Conservation (phyloP, 1,140 invertebrate genomes). For the Acromyrmex heyeri region DNA sequence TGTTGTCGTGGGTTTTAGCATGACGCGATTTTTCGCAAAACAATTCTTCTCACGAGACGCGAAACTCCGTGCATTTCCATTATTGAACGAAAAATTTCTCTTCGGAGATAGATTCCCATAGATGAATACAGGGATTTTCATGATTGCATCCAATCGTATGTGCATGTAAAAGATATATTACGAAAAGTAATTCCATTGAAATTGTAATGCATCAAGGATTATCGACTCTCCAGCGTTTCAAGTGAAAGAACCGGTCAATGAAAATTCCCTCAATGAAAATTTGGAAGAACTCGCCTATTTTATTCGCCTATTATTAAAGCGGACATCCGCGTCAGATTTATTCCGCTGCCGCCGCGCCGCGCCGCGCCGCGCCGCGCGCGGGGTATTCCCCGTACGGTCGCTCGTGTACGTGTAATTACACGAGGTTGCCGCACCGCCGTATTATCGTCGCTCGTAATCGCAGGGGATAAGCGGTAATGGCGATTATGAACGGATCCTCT, state of each 20-base stretch:
- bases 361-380: not conserved
- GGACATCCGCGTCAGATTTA: constrained; percentile 40
- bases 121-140: too few relatives aligned
- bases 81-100: constrained; percentile 2
- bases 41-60: not conserved
- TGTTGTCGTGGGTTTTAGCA: not conserved
- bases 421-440: not conserved
- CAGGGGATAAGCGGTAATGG: constrained; percentile 61
- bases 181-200: not conserved
- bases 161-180: constrained; percentile 7
- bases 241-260: not conserved
- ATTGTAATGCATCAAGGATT: not conserved
- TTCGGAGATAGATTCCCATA: not conserved
- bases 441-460: constrained; percentile 71
- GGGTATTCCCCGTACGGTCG: constrained; percentile 42
- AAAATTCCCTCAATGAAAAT: constrained; percentile 19
- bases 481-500: constrained; percentile 48
- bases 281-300: constrained; percentile 47
- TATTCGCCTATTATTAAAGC: constrained; percentile 49
- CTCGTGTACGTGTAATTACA: constrained; percentile 56
- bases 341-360: constrained; percentile 11
- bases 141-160: not conserved
- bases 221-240: not conserved
- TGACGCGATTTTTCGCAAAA: not conserved
- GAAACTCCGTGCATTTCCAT: not conserved